Evolutionary conservation across 2,797 vertebrate genomes (phyloP), one percentile per base, ranked within the genome.

Genomic region (Chelidonichthys spinosus): DNA sequence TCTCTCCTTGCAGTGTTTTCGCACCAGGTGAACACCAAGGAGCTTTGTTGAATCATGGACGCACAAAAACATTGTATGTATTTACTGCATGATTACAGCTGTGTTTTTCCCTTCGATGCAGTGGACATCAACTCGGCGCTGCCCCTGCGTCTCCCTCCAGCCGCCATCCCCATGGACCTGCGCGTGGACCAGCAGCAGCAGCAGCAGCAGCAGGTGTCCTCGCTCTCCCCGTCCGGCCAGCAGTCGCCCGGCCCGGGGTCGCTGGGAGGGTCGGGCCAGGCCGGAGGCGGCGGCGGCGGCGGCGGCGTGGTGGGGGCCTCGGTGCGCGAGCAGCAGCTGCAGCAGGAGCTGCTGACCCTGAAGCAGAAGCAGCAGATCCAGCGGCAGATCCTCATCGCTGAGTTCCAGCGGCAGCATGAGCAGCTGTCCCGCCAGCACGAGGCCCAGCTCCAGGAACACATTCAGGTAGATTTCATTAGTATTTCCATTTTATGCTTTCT

Each of bases 301-400:
- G 69, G 67, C 25, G 25, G 72, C 14, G 86, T 46, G 56, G 84
- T 72, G 55, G 78, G 59, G 11, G 63, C 90, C 2, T 87, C 90
- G 0, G 66, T 90, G 44, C 94, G 96, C 0, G 98, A 99, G 78
- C 97, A 98, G 92, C 98, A 98, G 92, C 96, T 99, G 68, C 98
- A 99, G 92, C 97, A 99, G 92, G 98, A 99, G 93, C 96, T 99
- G 13, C 93, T 98, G 89, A 92, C 95, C 0, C 95, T 99, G 43
- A 99, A 99, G 89, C 98, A 99, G 94, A 98, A 98, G 86, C 98
- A 99, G 93, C 97, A 99, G 94, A 97, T 99, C 87, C 98, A 99
- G 93, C 82, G 97, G 64, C 98, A 99, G 94, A 95, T 99, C 72
- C 97, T 99, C 82, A 99, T 99, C 0, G 97, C 97, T 0, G 98